These are phyloP conservation scores for Melanotaenia trifasciata DNA, from an alignment of 2,797 vertebrate species.

Conservation along the genomic window DNA sequence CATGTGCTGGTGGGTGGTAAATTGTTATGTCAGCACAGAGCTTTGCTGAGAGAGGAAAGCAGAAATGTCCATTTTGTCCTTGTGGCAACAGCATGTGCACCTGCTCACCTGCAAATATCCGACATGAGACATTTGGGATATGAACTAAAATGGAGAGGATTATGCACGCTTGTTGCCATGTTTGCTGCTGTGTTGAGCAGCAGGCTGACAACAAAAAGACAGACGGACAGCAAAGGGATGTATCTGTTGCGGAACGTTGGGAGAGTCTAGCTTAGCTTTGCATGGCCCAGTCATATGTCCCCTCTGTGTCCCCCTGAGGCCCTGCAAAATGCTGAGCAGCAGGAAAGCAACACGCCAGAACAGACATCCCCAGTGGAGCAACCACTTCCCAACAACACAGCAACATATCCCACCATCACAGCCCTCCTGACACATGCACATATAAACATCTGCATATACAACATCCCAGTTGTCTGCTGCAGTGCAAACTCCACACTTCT, in stretches of 20 bases:
- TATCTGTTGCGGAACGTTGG: conserved; percentile 61
- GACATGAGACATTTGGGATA: conserved; percentile 43
- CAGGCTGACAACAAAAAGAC: conserved; percentile 49
- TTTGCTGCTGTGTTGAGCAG: conserved; percentile 46
- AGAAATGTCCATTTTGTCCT: conserved; percentile 75
- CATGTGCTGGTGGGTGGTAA: conserved; percentile 64
- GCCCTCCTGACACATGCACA: conserved; percentile 35
- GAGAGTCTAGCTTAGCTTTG: conserved; percentile 70
- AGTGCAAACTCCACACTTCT: conserved; percentile 24
- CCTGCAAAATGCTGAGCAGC: conserved; percentile 77
- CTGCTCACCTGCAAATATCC: conserved; percentile 57
- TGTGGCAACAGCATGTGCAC: conserved; percentile 70
- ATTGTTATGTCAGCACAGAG: conserved; percentile 75
- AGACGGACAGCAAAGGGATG: conserved; percentile 63
- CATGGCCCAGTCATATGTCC: conserved; percentile 64
- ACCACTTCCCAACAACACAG: conserved; percentile 56
- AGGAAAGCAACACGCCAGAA: conserved; percentile 77
- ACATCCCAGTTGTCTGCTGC: conserved; percentile 34
- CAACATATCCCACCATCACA: conserved; percentile 46
- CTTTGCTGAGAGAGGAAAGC: conserved; percentile 71
- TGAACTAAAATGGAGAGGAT: conserved; percentile 32
- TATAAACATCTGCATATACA: conserved; percentile 57
- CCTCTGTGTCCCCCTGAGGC: conserved; percentile 64
- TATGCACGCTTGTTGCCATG: conserved; percentile 35
- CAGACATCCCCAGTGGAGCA: conserved; percentile 70